Evolutionary conservation across 2,797 vertebrate species (phyloP), one percentile per base, ranked within the genome.

Genomic region (Ammospiza maritima): DNA sequence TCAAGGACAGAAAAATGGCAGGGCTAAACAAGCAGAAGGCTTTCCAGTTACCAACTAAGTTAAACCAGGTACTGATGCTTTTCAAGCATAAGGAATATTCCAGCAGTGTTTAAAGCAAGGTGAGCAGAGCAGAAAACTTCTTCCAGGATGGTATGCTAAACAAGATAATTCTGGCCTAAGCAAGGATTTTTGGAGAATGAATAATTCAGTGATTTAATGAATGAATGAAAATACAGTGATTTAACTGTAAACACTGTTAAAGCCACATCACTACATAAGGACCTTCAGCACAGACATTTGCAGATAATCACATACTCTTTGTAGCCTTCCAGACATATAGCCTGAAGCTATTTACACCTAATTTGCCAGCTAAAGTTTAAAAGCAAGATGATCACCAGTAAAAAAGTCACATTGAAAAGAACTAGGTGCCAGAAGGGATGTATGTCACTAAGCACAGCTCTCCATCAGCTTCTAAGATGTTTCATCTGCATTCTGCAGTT

Each of bases 391-490:
- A 48, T 30, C 5, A 74, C 8, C 12, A 51, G 40, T 71, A 80
- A 61, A 11, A 77, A 74, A 67, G 11, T 2, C 30, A 14, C 38
- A 30, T 40, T n/a, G 13, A 57, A 54, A 69, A 81, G 21, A 54
- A 26, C 10, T 21, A 51, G 1, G 0, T 3, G 60, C 13, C n/a
- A 75, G 64, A 65, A 64, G 50, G 17, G 58, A 88, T 25, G 23
- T n/a, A 32, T 16, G 38, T 6, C 42, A 67, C n/a, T 21, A 54
- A 38, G 29, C 25, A 56, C 0, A 74, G 38, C 0, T 66, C n/a
- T 83, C 12, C 2, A 2, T 3, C 7, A 83, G 48, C 42, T 76
- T 51, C 27, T 36, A 58, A 69, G 11, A 3, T 6, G 9, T 34
- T 85, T n/a, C 16, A 45, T 30, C n/a, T 82, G 44, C 74, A 6